Base-by-base conservation (phyloP, 2,113 vertebrate species). In the Rhizomys pruinosus region DNA sequence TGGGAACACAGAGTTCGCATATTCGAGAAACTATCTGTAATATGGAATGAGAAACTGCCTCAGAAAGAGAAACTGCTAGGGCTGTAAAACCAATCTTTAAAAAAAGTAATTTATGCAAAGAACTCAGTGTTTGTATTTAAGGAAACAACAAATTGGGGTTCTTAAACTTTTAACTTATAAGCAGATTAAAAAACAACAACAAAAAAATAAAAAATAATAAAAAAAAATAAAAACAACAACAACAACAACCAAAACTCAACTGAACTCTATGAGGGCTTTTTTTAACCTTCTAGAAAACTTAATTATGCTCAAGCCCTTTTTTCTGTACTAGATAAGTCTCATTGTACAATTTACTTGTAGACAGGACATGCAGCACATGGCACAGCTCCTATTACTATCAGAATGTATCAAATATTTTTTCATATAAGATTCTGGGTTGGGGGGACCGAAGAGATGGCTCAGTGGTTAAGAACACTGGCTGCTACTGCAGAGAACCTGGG, bases 281-380 rank as follows among this genome's bases (percentile, higher is more conserved):
- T 80, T 39, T 69, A 29, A 92, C 29, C 39, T 91, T 94, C 72
- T 63, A 80, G 37, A 88, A 95, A 95, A 85, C 9, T 27, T 47
- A 87, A 78, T 84, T 34, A 82, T 37, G 84, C 79, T 47, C 55
- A 63, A 91, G 27, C 29, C 4, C 22, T 68, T 68, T 52, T 84
- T 72, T 57, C 71, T 37, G 11, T 29, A 79, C 66, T 29, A 61
- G 23, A 29, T 47, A 81, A 90, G 16, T 84, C 34, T 86, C 10
- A 73, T 64, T 55, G 91, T 87, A 64, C 37, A 71, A 66, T 74
- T 84, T 52, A 74, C 44, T 47, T 3, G 47, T 5, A 34, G 63
- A 71, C 57, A 91, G 44, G 29, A 91, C 0, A 68, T 22, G 52
- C 23, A 61, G 55, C 37, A 9, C 16, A 59, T 0, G 55, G 37